Percentiles rank a stretch among this genome's conserved stretches.
Evolutionary conservation across 1,140 invertebrate genomes (phyloP).

Genomic region (Rhopalosiphum maidis): DNA sequence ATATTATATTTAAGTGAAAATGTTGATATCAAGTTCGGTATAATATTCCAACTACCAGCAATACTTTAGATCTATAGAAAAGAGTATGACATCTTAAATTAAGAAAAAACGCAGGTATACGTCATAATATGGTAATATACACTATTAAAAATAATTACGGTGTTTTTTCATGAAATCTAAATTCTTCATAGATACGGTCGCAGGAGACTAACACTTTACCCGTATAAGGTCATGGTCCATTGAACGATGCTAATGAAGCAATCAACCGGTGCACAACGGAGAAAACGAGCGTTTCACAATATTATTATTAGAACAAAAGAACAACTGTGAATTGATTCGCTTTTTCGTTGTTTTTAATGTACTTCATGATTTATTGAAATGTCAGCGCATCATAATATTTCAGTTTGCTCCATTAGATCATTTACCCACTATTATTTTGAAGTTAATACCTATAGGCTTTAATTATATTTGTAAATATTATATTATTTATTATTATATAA

Average conservation of each 20-base stretch:
- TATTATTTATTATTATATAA: neutral
- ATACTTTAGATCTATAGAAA: neutral
- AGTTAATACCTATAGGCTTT: neutral
- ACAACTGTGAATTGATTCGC: neutral
- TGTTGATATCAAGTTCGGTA: neutral
- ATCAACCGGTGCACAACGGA: neutral
- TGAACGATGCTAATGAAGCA: slow-evolving; percentile 42
- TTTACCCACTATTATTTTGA: neutral
- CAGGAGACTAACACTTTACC: neutral
- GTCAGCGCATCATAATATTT: neutral
- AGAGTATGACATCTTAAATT: neutral
- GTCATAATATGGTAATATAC: slow-evolving; percentile 23
- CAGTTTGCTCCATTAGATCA: neutral
- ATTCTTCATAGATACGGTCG: neutral
- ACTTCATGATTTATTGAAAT: neutral
- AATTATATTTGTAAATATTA: neutral
- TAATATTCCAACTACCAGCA: neutral
- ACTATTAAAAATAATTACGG: slow-evolving; percentile 34
- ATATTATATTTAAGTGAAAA: too few relatives aligned
- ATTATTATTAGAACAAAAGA: slow-evolving; percentile 30
- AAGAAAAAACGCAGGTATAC: neutral
- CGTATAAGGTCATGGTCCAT: slow-evolving; percentile 19
- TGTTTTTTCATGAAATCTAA: slow-evolving; percentile 14
- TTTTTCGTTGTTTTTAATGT: neutral
- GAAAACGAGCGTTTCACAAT: neutral